These are phyloP conservation scores for Panorpa germanica DNA, from an alignment of 2,888 invertebrate genomes.

Conservation along the genomic window DNA sequence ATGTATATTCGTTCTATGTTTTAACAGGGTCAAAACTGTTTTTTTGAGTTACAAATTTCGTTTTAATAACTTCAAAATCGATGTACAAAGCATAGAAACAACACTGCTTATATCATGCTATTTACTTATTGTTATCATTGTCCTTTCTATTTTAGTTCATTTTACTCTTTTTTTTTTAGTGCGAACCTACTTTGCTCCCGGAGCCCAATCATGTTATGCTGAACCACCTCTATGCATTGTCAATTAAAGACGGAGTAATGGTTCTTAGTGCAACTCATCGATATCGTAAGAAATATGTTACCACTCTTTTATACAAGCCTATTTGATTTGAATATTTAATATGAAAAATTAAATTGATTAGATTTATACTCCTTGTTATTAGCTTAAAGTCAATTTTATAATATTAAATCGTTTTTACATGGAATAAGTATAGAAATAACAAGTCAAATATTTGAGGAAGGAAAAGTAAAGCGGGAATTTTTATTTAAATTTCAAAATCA, in stretches of 20 bases:
- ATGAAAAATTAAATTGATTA: conserved; percentile 1
- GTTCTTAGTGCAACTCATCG: conserved; percentile 96
- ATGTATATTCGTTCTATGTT: no score
- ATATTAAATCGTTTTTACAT: no score
- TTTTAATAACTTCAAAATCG: neutral
- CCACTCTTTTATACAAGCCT: conserved; percentile 94
- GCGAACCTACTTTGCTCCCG: conserved; percentile 96
- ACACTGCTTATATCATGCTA: neutral
- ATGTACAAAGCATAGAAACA: neutral
- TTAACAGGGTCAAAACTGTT: neutral
- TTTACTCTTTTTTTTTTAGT: conserved; percentile 36
- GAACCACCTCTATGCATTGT: conserved; percentile 97
- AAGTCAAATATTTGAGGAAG: no score
- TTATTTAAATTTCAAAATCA: no score
- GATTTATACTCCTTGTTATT: no score
- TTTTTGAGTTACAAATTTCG: no score
- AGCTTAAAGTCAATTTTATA: no score
- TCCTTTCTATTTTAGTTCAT: conserved; percentile 2
- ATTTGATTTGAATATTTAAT: conserved; percentile 37
- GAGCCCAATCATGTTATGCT: conserved; percentile 99
- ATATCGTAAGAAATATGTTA: conserved; percentile 98
- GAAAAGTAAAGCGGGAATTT: no score
- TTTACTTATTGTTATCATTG: conserved; percentile 5
- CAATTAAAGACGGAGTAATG: conserved; percentile 99
- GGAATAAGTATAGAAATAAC: no score